Evolutionary conservation across 2,113 vertebrate species (phyloP), one percentile per base, ranked within the genome.

Genomic region (Ictalurus furcatus): DNA sequence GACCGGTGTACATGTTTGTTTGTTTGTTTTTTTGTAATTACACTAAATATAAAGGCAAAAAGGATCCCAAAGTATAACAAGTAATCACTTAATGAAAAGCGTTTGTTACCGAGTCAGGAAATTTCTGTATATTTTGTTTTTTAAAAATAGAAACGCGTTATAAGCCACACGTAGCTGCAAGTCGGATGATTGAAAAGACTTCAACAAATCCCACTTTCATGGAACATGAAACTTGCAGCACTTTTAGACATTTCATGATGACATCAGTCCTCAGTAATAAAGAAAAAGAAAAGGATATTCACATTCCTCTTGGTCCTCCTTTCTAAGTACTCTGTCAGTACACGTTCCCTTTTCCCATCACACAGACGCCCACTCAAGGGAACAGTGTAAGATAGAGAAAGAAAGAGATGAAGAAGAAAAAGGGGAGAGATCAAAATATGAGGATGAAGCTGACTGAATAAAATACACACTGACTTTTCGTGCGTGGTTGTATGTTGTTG

Each of bases 371-470:
- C 34, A 37, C 71, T 73, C 71, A 37, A 73, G 71, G 34, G 34
- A 37, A 40, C 2, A 40, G 16, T 76, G 56, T 59, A 61, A 21
- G 48, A 71, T 8, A 44, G 30, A 54, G 21, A 86, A 34, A 74
- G 71, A 76, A 23, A 61, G 13, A 40, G 56, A 28, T 3, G 13
- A 54, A 34, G 48, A 85, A 59, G n/a, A 82, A 61, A 83, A 48
- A 83, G 1, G 78, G 71, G 87, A 88, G 30, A 73, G 21, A 87
- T 58, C 59, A 58, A 87, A 73, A 73, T 37, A 73, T 73, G 28
- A 34, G 69, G 30, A 34, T 19, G 2, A 6, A 37, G 30, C 69
- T 30, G 65, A 1, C 13, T 69, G 28, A 30, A 13, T 69, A 23
- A 65, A 25, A 65, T 28, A 65, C 8, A 65, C 61, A 11, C 61